Evolutionary conservation across 2,113 vertebrate species (phyloP).

Genomic region (Silurus glanis): DNA sequence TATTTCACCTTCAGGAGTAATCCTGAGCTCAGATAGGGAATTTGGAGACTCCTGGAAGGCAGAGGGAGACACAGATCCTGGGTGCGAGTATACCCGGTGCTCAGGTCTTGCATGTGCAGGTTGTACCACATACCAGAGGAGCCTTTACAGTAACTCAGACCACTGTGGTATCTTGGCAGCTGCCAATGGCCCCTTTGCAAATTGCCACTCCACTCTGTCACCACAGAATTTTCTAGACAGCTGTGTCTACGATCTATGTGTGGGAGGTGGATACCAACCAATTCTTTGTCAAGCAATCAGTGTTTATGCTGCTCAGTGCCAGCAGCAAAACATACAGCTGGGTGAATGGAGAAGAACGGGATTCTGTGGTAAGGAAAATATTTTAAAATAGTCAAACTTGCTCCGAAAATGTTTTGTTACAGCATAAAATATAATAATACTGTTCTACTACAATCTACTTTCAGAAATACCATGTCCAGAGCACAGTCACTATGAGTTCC

Average conservation of each 20-base stretch:
- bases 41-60: slow-evolving; percentile 66
- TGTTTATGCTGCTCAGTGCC: slow-evolving; percentile 62
- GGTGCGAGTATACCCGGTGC: slow-evolving; percentile 48
- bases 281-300: slow-evolving; percentile 64
- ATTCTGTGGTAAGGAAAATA: slow-evolving; percentile 62
- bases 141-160: slow-evolving; percentile 23
- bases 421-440: background rate
- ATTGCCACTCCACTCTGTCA: slow-evolving; percentile 49
- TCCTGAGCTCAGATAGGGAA: slow-evolving; percentile 57
- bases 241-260: slow-evolving; percentile 65
- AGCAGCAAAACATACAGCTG: slow-evolving; percentile 51
- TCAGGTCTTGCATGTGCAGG: slow-evolving; percentile 53
- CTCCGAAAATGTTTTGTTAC: background rate
- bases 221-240: slow-evolving; percentile 53
- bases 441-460: background rate
- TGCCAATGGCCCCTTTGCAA: slow-evolving; percentile 59
- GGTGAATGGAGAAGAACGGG: slow-evolving; percentile 57
- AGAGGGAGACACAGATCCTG: slow-evolving; percentile 29
- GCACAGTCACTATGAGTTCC: slow-evolving; percentile 67
- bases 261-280: slow-evolving; percentile 55
- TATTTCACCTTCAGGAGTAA: too few relatives aligned
- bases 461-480: slow-evolving; percentile 63
- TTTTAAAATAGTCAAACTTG: background rate
- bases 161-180: background rate
- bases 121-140: slow-evolving; percentile 41